Evolutionary conservation across 2,888 invertebrate species (phyloP).

Genomic region (Timema cristinae): DNA sequence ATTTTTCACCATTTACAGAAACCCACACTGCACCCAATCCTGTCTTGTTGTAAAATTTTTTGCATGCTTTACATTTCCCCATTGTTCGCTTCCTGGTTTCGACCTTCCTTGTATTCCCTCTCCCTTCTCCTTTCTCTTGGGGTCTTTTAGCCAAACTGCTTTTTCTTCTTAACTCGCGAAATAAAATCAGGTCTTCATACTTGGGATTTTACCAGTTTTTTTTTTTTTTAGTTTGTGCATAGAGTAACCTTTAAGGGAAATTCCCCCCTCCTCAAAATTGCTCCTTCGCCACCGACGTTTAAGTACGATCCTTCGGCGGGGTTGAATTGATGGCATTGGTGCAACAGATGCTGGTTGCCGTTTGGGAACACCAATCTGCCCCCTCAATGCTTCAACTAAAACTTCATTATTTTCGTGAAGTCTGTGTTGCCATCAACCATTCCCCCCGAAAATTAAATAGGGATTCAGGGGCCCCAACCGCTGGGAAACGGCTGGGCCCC

Average conservation of each 20-base stretch:
- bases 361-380: background rate
- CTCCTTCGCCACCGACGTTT: background rate
- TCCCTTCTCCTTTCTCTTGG: background rate
- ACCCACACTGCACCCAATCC: background rate
- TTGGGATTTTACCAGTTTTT: background rate
- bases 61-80: background rate
- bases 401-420: background rate
- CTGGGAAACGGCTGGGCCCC: too few species aligned
- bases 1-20: background rate
- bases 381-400: background rate
- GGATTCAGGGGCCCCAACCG: too few species aligned
- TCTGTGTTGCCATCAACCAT: background rate
- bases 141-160: background rate
- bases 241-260: conserved; percentile 1
- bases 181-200: background rate
- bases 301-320: background rate
- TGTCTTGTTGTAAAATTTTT: background rate
- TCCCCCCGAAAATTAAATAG: background rate
- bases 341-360: background rate
- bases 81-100: background rate
- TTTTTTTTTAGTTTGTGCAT: background rate
- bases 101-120: background rate
- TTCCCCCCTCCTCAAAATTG: background rate
- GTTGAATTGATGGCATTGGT: background rate
- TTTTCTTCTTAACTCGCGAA: conserved; percentile 4